Percentiles rank a stretch among this genome's conserved stretches.
phyloP scores from a whole-genome alignment of 2,113 vertebrate genomes.

The Campylomormyrus numenius region DNA sequence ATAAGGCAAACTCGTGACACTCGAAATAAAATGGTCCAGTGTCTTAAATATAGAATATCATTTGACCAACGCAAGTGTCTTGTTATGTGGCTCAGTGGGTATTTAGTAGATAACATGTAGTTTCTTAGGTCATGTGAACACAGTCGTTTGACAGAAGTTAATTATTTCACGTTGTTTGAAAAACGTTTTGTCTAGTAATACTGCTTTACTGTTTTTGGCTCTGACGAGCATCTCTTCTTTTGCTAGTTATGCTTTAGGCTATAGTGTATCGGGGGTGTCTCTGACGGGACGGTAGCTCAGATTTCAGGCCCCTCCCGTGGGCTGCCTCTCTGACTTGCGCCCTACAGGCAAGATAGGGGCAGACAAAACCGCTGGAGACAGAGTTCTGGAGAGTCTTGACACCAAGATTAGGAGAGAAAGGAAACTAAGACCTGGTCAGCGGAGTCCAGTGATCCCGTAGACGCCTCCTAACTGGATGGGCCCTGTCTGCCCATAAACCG shows the following conservation, averaged over 20 bases:
- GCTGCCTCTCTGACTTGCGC: conserved; percentile 37
- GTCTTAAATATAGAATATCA: not conserved
- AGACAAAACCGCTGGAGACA: conserved; percentile 17
- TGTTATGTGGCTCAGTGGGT: not conserved
- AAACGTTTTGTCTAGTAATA: not conserved
- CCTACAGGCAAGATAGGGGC: conserved; percentile 30
- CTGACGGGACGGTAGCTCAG: not conserved
- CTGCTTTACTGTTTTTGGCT: not conserved
- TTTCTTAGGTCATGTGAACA: not conserved
- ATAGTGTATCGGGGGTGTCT: not conserved
- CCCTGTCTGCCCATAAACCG: not conserved
- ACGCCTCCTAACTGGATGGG: not conserved
- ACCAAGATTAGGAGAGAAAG: not conserved
- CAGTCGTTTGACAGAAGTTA: not conserved
- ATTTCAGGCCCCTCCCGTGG: conserved; percentile 45
- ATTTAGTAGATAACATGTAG: not conserved
- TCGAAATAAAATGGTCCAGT: not conserved
- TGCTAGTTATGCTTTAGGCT: not conserved
- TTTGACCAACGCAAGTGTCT: not conserved
- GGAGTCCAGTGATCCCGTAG: not conserved
- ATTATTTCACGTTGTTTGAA: not conserved
- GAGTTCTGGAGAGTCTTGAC: not conserved
- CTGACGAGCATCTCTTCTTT: not conserved
- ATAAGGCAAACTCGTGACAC: not conserved
- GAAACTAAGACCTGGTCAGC: not conserved